A percentile compares a stretch with the other conserved stretches of the same genome.
Conservation (phyloP, 1,140 invertebrate genomes). For the Drusus annulatus region DNA sequence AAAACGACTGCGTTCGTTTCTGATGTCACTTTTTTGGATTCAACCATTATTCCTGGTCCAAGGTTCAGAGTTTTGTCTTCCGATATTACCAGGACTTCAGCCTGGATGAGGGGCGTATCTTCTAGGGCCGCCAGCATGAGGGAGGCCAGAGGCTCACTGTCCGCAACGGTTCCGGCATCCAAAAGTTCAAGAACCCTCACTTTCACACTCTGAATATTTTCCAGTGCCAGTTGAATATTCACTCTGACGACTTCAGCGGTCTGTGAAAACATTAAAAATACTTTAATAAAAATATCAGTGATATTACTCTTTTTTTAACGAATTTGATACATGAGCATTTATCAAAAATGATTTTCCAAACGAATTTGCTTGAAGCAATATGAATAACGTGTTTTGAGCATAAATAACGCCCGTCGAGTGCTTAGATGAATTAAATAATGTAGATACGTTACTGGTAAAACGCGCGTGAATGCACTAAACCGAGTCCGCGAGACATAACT, state of each 20-base stretch:
- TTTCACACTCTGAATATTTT: constrained; percentile 80
- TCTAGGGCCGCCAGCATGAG: constrained; percentile 72
- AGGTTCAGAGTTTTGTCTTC: constrained; percentile 67
- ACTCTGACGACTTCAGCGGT: constrained; percentile 71
- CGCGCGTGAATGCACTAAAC: no score
- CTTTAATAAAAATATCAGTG: no score
- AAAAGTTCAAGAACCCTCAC: constrained; percentile 82
- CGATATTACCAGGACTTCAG: constrained; percentile 68
- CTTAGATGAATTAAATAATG: no score
- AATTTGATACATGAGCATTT: no score
- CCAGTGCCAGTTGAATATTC: constrained; percentile 82
- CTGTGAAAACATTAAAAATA: constrained; percentile 54
- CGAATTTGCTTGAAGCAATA: no score
- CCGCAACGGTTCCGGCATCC: constrained; percentile 70
- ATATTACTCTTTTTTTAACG: no score
- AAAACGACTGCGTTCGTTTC: constrained; percentile 75
- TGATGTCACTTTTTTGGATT: constrained; percentile 74
- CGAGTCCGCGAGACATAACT: no score
- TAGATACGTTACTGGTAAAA: no score
- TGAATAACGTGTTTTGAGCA: no score
- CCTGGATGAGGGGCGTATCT: constrained; percentile 77
- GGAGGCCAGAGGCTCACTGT: constrained; percentile 68
- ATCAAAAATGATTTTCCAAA: no score
- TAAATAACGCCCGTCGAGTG: no score
- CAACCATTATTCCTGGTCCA: constrained; percentile 71